A percentile compares a stretch with the other conserved stretches of the same genome.
Evolutionary conservation across 1,140 invertebrate species (phyloP).

Genomic region (Pogonomyrmex californicus): DNA sequence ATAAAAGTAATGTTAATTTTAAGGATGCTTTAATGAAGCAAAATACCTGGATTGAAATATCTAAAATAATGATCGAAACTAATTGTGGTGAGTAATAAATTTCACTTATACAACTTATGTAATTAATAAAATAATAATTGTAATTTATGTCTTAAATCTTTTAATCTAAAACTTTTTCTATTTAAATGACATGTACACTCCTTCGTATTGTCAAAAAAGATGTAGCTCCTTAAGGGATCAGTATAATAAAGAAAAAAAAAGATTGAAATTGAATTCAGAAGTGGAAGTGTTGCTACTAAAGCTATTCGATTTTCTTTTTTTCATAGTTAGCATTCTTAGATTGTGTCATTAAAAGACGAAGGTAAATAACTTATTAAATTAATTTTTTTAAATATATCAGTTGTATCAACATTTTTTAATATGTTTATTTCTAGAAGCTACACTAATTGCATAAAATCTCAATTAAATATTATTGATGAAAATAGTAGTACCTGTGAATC

Average conservation of each 20-base stretch:
- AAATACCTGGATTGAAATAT: conserved; percentile 15
- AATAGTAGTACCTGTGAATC: not conserved
- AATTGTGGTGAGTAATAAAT: conserved; percentile 9
- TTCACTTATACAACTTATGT: not conserved
- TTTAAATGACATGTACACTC: conserved; percentile 1
- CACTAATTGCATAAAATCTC: conserved; percentile 12
- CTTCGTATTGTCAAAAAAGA: not conserved
- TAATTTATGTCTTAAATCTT: not conserved
- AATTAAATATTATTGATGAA: not conserved
- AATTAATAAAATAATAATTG: conserved; percentile 7
- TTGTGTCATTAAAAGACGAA: not conserved
- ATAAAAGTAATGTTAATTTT: not conserved
- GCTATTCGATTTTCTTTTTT: conserved; percentile 4
- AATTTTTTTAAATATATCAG: not conserved
- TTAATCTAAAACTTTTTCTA: conserved; percentile 1
- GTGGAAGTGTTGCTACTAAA: not conserved
- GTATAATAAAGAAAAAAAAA: not conserved
- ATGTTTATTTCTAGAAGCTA: not conserved
- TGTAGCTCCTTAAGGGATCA: not conserved
- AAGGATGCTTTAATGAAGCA: not conserved
- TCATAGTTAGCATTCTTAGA: conserved; percentile 5
- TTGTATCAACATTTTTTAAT: no score
- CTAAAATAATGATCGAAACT: conserved; percentile 1
- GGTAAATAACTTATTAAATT: conserved; percentile 4
- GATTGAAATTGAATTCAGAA: no score